Percentiles rank a stretch among this genome's conserved stretches.
These are phyloP conservation scores for Theocolax elegans DNA, from an alignment of 1,140 invertebrate species.

Conservation along the genomic window DNA sequence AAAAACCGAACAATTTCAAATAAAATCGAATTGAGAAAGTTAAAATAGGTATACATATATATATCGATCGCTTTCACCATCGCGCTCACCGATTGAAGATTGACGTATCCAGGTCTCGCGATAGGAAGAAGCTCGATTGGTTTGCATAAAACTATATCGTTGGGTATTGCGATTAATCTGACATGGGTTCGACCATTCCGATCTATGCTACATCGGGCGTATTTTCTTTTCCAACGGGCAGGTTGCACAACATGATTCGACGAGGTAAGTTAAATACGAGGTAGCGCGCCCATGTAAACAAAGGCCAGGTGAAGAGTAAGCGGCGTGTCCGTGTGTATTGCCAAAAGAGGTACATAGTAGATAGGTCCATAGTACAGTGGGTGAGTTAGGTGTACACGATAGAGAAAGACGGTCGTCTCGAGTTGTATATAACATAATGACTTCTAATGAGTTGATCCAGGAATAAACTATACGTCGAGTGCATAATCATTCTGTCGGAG, in stretches of 20 bases:
- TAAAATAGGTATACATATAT: too few species aligned
- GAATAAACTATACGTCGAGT: slow-evolving; percentile 17
- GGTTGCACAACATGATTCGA: not conserved
- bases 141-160: slow-evolving; percentile 9
- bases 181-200: too few species aligned
- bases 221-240: not conserved
- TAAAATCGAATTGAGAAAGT: too few species aligned
- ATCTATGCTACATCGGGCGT: not conserved
- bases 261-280: not conserved
- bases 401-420: too few species aligned
- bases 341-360: too few species aligned
- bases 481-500: slow-evolving; percentile 17
- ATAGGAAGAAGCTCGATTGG: slow-evolving; percentile 1
- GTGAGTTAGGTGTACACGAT: too few species aligned
- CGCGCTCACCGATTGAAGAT: slow-evolving; percentile 33
- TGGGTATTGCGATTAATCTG: not conserved
- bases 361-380: too few species aligned
- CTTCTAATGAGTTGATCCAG: slow-evolving; percentile 35
- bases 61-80: not conserved
- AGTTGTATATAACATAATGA: slow-evolving; percentile 15
- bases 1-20: too few species aligned
- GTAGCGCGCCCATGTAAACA: slow-evolving; percentile 25
- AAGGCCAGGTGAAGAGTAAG: not conserved
- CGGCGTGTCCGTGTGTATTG: not conserved
- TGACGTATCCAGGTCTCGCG: slow-evolving; percentile 42